These are phyloP conservation scores for Rhinolophus ferrumequinum DNA, from an alignment of 2,113 vertebrate species.

Conservation along the genomic window DNA sequence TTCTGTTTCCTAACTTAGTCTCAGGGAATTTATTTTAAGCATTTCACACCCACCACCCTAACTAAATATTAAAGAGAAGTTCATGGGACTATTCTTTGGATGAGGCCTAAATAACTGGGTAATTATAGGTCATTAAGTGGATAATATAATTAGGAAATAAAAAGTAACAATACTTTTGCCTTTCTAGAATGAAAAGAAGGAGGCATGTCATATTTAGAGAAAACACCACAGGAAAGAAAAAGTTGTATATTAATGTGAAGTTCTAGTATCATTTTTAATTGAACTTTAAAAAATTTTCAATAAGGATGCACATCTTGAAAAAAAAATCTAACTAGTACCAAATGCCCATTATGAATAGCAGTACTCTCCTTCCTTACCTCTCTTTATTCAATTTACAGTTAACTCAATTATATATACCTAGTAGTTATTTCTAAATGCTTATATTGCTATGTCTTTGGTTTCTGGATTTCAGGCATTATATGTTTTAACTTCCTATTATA, in stretches of 20 bases:
- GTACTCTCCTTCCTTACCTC: not conserved
- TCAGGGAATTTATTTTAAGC: slow-evolving; percentile 62
- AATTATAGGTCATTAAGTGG: slow-evolving; percentile 55
- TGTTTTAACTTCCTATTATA: slow-evolving; percentile 26
- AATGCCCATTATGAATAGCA: not conserved
- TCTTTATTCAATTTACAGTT: not conserved
- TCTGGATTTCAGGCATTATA: slow-evolving; percentile 19
- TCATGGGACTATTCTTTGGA: slow-evolving; percentile 37
- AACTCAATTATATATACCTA: not conserved
- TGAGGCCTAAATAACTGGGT: slow-evolving; percentile 53
- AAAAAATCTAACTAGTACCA: not conserved
- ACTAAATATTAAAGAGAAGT: slow-evolving; percentile 55
- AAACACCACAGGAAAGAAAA: not conserved
- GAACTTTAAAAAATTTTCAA: not conserved
- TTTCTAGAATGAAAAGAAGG: slow-evolving; percentile 33
- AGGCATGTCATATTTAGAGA: slow-evolving; percentile 36
- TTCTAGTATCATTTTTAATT: slow-evolving; percentile 21
- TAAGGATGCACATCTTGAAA: not conserved
- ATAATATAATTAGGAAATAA: slow-evolving; percentile 41
- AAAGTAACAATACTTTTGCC: slow-evolving; percentile 26
- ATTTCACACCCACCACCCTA: slow-evolving; percentile 18
- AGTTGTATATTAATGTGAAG: not conserved
- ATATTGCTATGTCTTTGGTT: slow-evolving; percentile 41
- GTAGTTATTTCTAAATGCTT: not conserved
- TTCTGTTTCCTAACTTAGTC: slow-evolving; percentile 65